These are phyloP conservation scores for Sarcophilus harrisii DNA, from an alignment of 2,797 vertebrate genomes.

Conservation along the genomic window DNA sequence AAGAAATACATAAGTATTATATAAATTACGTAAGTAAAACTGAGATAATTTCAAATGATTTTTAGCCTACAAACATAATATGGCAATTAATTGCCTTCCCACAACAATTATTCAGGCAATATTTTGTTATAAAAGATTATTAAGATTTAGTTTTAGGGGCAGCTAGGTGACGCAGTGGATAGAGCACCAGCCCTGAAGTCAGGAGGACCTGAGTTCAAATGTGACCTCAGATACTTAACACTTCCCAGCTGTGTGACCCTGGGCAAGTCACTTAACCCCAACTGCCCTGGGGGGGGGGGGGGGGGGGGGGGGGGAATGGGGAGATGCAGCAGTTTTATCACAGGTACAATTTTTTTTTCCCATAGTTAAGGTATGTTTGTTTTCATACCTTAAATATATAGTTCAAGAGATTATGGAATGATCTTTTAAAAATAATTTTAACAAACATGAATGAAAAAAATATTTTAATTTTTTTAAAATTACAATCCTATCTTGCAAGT, in stretches of 20 bases:
- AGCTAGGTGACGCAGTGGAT: too few species aligned
- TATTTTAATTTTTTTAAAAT: slow-evolving; percentile 29
- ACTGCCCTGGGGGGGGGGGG: too few species aligned
- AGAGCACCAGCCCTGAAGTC: too few species aligned
- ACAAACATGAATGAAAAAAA: neutral
- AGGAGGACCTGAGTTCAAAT: too few species aligned
- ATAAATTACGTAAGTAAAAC: neutral
- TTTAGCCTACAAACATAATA: neutral
- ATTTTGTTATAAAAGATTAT: slow-evolving; percentile 36
- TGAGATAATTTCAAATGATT: neutral
- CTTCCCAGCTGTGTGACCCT: too few species aligned
- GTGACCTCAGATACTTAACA: too few species aligned
- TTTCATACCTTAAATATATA: slow-evolving; percentile 17
- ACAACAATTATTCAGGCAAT: slow-evolving; percentile 18
- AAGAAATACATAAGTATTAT: neutral
- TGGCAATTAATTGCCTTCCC: slow-evolving; percentile 32
- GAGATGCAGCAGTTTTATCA: neutral
- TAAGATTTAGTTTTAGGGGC: too few species aligned
- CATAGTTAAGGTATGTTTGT: slow-evolving; percentile 27
- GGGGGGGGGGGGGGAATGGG: too few species aligned
- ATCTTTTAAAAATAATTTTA: neutral
- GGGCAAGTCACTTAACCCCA: too few species aligned
- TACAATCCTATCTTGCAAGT: neutral
- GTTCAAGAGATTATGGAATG: neutral
- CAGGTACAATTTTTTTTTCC: slow-evolving; percentile 19